Conservation (phyloP, 2,888 invertebrate species). For the Andrena haemorrhoa region DNA sequence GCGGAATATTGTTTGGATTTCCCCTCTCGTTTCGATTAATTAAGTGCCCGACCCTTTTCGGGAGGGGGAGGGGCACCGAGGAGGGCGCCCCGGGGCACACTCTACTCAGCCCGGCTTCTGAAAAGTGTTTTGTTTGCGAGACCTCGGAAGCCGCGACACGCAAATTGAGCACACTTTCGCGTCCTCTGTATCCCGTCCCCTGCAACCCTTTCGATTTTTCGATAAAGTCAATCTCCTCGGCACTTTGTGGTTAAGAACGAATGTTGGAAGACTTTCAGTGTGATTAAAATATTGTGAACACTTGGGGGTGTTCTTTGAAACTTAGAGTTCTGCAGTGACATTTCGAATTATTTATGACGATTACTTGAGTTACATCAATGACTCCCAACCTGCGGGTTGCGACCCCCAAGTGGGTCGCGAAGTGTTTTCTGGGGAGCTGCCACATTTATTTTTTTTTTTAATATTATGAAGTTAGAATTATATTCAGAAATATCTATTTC, state of each 20-base stretch:
- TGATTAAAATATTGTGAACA: neutral
- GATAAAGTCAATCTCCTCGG: neutral
- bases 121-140: slow-evolving; percentile 62
- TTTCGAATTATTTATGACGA: no score
- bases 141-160: slow-evolving; percentile 26
- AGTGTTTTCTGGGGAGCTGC: no score
- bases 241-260: neutral
- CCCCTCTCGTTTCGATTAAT: slow-evolving; percentile 65
- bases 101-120: slow-evolving; percentile 48
- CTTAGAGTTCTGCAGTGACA: no score
- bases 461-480: no score
- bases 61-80: slow-evolving; percentile 43
- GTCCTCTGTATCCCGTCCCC: slow-evolving; percentile 2
- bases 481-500: no score
- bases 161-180: slow-evolving; percentile 54
- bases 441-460: no score
- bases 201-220: neutral
- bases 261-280: neutral
- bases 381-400: no score
- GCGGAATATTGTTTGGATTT: slow-evolving; percentile 55
- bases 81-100: slow-evolving; percentile 50
- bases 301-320: neutral
- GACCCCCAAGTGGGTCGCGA: no score
- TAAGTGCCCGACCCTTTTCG: slow-evolving; percentile 67
- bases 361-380: no score